Base-by-base conservation (phyloP, 2,113 vertebrate genomes). In the Podarcis raffonei region DNA sequence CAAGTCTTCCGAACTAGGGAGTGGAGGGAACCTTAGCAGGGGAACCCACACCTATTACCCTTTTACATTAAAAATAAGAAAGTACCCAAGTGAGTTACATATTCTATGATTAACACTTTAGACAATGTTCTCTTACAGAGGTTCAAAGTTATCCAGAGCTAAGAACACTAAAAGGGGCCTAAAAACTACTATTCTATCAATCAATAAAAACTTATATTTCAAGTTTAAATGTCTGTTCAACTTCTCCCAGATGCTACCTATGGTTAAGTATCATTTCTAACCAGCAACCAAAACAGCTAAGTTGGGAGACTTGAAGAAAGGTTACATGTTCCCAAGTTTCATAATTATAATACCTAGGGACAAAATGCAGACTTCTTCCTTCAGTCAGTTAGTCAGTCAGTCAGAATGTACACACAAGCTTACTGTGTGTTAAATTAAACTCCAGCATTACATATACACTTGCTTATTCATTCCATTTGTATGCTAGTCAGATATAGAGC, bases 401-500 rank as follows among this genome's bases (percentile, higher is more conserved):
- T 30, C 75, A 72, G 85, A 12, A 42, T 57, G 76, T 87, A 89
- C 89, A 90, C 87, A 78, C 91, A 62, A 74, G 27, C 13, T 48
- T 48, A 76, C 12, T 18, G 53, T 69, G 39, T 39, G 25, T 82
- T 77, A 77, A 75, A 75, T 16, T 85, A 86, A 77, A 59, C 3
- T 59, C 4, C 42, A 69, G 1, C 77, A 22, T 59, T 82, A 83
- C 88, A 35, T 59, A 81, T 90, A 78, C 23, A 80, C 80, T 82
- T 93, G 92, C 82, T 91, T 78, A 91, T 92, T 92, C 84, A 83
- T 89, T 92, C 89, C 35, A 82, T 94, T 89, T 1, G 1, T 91
- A 93, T 90, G 92, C 88, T 75, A 86, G 90, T 92, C 92, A 92
- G 69, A 65, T 83, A 57, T 48, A 81, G 48, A 65, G 74, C 30